These are phyloP conservation scores for Noctua janthe DNA, from an alignment of 2,888 invertebrate genomes.

Conservation along the genomic window DNA sequence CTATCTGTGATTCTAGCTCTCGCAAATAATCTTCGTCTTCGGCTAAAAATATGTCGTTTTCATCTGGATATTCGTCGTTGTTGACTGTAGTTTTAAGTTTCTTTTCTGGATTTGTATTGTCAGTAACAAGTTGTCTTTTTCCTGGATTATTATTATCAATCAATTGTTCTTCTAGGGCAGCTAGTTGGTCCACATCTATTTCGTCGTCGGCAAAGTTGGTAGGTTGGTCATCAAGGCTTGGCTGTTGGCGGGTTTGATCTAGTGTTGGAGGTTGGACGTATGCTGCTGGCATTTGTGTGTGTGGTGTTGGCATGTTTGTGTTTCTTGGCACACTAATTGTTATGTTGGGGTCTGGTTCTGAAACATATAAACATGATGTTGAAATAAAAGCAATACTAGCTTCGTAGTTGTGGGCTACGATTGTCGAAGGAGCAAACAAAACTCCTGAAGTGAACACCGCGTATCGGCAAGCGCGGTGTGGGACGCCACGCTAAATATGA, in stretches of 20 bases:
- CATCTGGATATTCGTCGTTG: slow-evolving; percentile 79
- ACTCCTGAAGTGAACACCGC: neutral
- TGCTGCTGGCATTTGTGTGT: slow-evolving; percentile 73
- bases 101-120: slow-evolving; percentile 76
- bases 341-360: slow-evolving; percentile 73
- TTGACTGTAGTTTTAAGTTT: slow-evolving; percentile 74
- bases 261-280: slow-evolving; percentile 36
- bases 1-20: slow-evolving; percentile 80
- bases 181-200: slow-evolving; percentile 82
- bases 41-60: slow-evolving; percentile 76
- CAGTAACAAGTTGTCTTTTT: slow-evolving; percentile 73
- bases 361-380: slow-evolving; percentile 51
- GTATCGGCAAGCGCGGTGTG: neutral
- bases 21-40: slow-evolving; percentile 84
- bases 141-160: slow-evolving; percentile 69
- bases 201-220: slow-evolving; percentile 80
- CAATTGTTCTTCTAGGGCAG: slow-evolving; percentile 81
- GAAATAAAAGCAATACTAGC: neutral
- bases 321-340: slow-evolving; percentile 73
- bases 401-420: neutral
- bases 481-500: neutral
- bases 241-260: slow-evolving; percentile 44
- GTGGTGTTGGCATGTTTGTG: slow-evolving; percentile 73
- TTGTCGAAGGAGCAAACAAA: neutral
- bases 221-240: slow-evolving; percentile 73